Percentiles rank a stretch among this genome's conserved stretches.
Evolutionary conservation across 1,140 invertebrate species (phyloP).

Genomic region (Drosophila littoralis): DNA sequence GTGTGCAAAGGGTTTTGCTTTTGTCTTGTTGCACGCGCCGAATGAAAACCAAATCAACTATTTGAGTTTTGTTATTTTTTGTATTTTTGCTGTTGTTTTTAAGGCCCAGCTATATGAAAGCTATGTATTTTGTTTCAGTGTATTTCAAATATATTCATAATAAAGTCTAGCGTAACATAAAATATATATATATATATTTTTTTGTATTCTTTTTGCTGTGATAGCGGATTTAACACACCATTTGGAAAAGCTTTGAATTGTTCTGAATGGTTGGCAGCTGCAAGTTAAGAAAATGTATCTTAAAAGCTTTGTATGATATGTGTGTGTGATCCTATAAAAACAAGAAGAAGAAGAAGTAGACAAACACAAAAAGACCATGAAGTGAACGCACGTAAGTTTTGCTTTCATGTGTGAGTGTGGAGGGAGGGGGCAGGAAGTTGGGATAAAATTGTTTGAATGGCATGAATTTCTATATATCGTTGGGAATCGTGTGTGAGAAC

Average conservation of each 20-base stretch:
- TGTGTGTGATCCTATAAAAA: conserved; percentile 61
- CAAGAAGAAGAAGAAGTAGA: conserved; percentile 46
- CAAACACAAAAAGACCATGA: conserved; percentile 59
- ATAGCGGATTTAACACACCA: conserved; percentile 77
- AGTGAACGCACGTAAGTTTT: conserved; percentile 36
- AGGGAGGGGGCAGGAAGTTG: neutral
- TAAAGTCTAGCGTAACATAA: conserved; percentile 32
- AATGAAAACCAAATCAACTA: conserved; percentile 83
- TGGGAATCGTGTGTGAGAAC: conserved; percentile 18
- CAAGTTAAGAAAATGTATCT: conserved; percentile 54
- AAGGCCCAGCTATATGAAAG: conserved; percentile 23
- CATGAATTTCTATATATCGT: conserved; percentile 27
- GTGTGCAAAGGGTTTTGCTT: conserved; percentile 62
- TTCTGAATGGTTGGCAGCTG: conserved; percentile 54
- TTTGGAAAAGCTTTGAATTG: conserved; percentile 51
- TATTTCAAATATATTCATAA: conserved; percentile 20
- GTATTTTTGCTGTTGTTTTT: conserved; percentile 23
- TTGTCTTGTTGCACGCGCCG: conserved; percentile 70
- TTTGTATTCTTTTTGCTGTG: conserved; percentile 33
- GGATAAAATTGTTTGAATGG: conserved; percentile 23
- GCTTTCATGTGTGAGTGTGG: conserved; percentile 2
- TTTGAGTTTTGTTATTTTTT: conserved; percentile 38
- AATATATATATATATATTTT: conserved; percentile 11
- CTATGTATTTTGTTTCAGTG: conserved; percentile 12
- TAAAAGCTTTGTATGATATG: conserved; percentile 60